Conservation (phyloP, 1,140 invertebrate species). For the Drosophila tristis region DNA sequence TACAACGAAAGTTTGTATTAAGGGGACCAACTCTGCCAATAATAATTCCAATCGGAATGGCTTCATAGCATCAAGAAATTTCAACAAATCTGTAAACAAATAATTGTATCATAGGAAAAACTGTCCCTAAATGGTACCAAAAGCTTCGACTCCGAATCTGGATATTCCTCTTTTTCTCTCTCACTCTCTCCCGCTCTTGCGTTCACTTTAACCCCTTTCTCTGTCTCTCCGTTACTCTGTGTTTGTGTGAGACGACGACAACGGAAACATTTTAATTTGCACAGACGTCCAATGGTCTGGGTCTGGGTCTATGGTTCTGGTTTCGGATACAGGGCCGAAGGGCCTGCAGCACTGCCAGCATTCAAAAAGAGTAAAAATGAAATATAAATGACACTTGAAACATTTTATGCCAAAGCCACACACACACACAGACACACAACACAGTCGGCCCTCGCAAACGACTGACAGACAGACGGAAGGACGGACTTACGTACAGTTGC, state of each 20-base stretch:
- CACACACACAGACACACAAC: constrained; percentile 17
- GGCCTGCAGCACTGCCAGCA: constrained; percentile 28
- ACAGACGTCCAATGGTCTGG: constrained; percentile 58
- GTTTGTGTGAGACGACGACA: constrained; percentile 39
- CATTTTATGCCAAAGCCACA: constrained; percentile 58
- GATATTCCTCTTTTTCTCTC: not conserved
- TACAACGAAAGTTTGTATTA: too few species aligned
- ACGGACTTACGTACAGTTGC: constrained; percentile 51
- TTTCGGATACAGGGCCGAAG: constrained; percentile 7
- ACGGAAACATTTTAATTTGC: constrained; percentile 79
- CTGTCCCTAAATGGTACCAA: too few species aligned
- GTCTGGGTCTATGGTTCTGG: not conserved
- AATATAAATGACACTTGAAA: constrained; percentile 76
- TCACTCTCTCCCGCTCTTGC: not conserved
- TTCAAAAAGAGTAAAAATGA: constrained; percentile 49
- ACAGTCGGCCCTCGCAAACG: not conserved
- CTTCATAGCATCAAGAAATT: too few species aligned
- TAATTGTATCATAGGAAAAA: too few species aligned
- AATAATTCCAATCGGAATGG: too few species aligned
- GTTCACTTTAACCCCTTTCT: not conserved
- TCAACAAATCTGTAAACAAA: too few species aligned
- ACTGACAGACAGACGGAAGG: not conserved
- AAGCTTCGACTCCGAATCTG: too few species aligned
- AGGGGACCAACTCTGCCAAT: too few species aligned
- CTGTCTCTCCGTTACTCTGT: not conserved